A percentile compares a stretch with the other conserved stretches of the same genome.
Evolutionary conservation across 1,140 invertebrate genomes (phyloP).

Genomic region (Eueides isabella): DNA sequence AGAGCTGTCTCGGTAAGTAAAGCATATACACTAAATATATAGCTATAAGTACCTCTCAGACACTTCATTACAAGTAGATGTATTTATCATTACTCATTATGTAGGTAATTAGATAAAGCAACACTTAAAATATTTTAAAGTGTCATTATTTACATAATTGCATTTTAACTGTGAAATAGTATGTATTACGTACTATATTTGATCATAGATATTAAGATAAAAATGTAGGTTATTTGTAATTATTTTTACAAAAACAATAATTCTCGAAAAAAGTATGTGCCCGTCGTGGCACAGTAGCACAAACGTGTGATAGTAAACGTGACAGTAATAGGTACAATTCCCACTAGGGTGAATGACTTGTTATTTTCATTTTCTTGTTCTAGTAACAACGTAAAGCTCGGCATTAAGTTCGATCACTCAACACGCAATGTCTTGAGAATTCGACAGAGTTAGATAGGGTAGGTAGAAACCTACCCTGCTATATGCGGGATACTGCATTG

Average conservation of each 20-base stretch:
- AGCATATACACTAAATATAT: neutral
- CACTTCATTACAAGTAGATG: neutral
- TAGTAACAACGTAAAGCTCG: too few species aligned
- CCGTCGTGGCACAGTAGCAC: too few species aligned
- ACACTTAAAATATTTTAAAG: neutral
- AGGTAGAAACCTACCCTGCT: too few species aligned
- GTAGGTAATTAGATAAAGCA: slow-evolving; percentile 3
- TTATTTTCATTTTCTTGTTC: too few species aligned
- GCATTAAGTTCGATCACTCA: too few species aligned
- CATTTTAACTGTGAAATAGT: neutral
- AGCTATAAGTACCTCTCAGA: neutral
- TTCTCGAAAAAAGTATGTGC: too few species aligned
- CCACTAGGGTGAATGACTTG: too few species aligned
- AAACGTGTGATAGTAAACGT: too few species aligned
- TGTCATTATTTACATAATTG: neutral
- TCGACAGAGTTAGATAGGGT: too few species aligned
- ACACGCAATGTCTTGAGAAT: too few species aligned
- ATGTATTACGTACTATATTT: neutral
- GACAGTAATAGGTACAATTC: too few species aligned
- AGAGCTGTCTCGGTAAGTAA: slow-evolving; percentile 85
- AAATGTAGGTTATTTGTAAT: neutral
- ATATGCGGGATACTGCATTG: too few species aligned
- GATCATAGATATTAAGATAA: neutral
- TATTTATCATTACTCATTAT: neutral
- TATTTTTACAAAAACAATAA: neutral